These are phyloP conservation scores for Papilio xuthus DNA, from an alignment of 1,140 invertebrate species.

Conservation along the genomic window DNA sequence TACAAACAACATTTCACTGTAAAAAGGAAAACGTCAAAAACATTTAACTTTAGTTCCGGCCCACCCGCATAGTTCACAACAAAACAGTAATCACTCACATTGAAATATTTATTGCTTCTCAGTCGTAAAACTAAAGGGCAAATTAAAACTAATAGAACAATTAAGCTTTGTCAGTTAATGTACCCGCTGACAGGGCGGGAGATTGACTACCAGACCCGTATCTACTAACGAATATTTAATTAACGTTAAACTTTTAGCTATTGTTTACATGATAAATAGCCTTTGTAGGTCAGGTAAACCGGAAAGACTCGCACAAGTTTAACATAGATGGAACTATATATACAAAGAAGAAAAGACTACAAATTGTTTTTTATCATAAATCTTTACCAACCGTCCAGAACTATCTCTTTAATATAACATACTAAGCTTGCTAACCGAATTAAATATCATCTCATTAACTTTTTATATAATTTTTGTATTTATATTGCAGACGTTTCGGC, in stretches of 20 bases:
- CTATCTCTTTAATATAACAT: too few species aligned
- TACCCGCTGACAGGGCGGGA: conserved; percentile 25
- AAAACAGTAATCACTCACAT: conserved; percentile 28
- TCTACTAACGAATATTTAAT: conserved; percentile 35
- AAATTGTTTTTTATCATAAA: too few species aligned
- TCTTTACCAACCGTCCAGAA: too few species aligned
- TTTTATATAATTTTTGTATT: too few species aligned
- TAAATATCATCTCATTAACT: too few species aligned
- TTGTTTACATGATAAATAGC: conserved; percentile 19
- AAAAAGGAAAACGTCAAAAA: not conserved
- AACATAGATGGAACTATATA: not conserved
- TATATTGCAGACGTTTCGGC: conserved; percentile 87
- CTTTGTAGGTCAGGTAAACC: conserved; percentile 2
- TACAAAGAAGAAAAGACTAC: too few species aligned
- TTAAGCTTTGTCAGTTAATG: conserved; percentile 36
- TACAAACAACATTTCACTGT: not conserved
- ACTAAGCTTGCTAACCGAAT: too few species aligned
- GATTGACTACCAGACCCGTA: conserved; percentile 19
- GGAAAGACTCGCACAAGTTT: not conserved
- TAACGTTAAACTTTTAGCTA: conserved; percentile 29
- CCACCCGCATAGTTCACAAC: conserved; percentile 31
- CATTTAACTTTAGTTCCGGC: not conserved
- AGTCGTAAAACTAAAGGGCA: conserved; percentile 30
- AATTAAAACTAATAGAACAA: conserved; percentile 39
- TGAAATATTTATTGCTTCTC: conserved; percentile 30